Evolutionary conservation across 2,888 invertebrate genomes (phyloP).

Genomic region (Hydrotaea cyrtoneurina): DNA sequence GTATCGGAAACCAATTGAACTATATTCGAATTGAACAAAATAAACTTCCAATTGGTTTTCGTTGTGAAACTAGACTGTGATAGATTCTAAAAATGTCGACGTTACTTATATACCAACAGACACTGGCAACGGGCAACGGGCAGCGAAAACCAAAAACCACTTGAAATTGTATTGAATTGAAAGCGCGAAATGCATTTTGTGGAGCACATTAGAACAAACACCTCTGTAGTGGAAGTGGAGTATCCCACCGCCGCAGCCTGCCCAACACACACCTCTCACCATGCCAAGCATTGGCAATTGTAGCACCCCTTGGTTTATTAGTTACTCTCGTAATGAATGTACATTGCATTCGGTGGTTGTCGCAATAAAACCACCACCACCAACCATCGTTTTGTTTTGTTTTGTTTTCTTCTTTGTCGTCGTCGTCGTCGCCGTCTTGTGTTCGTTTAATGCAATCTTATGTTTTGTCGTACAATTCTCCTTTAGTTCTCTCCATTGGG

Average conservation of each 20-base stretch:
- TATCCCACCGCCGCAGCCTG: slow-evolving; percentile 13
- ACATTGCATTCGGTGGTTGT: background rate
- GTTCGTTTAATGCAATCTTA: background rate
- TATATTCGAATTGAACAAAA: slow-evolving; percentile 75
- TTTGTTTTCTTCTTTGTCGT: background rate
- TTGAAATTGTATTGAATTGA: slow-evolving; percentile 50
- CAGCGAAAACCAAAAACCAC: background rate
- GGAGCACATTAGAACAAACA: slow-evolving; percentile 65
- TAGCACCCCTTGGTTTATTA: slow-evolving; percentile 10
- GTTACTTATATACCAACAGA: slow-evolving; percentile 78
- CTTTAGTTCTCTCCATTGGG: background rate
- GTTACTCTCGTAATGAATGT: slow-evolving; percentile 30
- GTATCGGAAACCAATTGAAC: slow-evolving; percentile 76
- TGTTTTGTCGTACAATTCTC: slow-evolving; percentile 8
- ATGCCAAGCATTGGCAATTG: background rate
- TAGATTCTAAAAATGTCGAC: slow-evolving; percentile 59
- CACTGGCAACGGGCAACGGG: background rate
- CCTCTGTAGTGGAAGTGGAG: slow-evolving; percentile 37
- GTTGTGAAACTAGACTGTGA: slow-evolving; percentile 77
- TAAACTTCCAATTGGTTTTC: slow-evolving; percentile 81
- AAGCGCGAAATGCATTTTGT: slow-evolving; percentile 63
- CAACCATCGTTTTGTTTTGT: background rate
- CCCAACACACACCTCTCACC: background rate
- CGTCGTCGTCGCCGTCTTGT: too few species aligned
- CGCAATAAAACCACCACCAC: background rate